Evolutionary conservation across 1,140 invertebrate species (phyloP), one percentile per base, ranked within the genome.

Genomic region (Zelostemma sp.): DNA sequence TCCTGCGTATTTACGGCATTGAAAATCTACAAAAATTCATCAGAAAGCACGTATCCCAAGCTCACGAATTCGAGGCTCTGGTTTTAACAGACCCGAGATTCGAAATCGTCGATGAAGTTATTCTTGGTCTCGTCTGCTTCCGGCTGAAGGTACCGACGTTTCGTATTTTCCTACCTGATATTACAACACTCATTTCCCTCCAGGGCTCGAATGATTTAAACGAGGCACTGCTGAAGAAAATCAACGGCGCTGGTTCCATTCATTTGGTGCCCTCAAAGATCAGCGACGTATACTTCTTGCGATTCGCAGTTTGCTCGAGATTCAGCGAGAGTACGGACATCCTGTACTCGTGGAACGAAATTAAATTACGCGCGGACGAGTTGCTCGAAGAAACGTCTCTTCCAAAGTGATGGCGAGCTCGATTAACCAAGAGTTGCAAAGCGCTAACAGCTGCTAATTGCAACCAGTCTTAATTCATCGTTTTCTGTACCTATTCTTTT

Each of bases 221-320:
- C 75, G 96, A 99, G 79, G 84, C 86, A 0, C 84, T 99, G 0
- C 80, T 97, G 38, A 93, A 95, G 76, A 89, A 88, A 41, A 94
- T 99, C 41, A 99, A 99, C 77, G 93, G 92, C 0, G 91, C 95
- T 31, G 93, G 95, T 14, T 91, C 95, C 72, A 98, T 99, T 64
- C 96, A 99, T 84, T 86, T 99, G 58, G 96, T 98, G 0, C 96
- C 97, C 0, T 94, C 96, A 0, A 96, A 95, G 80, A 92, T 96
- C 19, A 88, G 90, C 11, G 93, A 92, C 61, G 86, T 86, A 0
- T 98, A 93, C 79, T 97, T 98, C 84, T 86, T 99, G 8, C 90
- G 97, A 31, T 89, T 99, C 76, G 95, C 95, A 0, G 88, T 99
- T 47, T 99, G 97, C 77, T 96, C 95, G 1, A 89, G 94, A 28